Evolutionary conservation across 2,113 vertebrate genomes (phyloP).

Genomic region (Athene noctua): DNA sequence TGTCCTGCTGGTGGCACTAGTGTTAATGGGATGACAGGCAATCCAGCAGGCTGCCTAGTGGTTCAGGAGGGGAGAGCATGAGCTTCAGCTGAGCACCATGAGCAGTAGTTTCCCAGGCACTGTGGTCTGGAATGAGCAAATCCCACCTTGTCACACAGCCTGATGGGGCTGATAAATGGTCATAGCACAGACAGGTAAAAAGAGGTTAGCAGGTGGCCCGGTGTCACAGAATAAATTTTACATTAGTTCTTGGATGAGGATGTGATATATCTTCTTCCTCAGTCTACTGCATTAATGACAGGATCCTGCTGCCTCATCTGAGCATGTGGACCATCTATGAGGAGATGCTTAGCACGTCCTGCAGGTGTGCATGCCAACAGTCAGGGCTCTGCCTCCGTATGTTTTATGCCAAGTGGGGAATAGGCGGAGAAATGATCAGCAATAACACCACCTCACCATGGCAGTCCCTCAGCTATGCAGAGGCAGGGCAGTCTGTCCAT

Average conservation of each 20-base stretch:
- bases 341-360: neutral
- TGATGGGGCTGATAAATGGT: neutral
- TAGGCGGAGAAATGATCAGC: neutral
- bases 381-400: neutral
- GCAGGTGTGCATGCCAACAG: neutral
- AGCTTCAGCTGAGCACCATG: fast-evolving
- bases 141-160: neutral
- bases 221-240: neutral
- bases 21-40: neutral
- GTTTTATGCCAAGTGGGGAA: neutral
- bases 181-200: neutral
- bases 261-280: neutral
- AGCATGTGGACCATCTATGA: neutral
- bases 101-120: neutral
- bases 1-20: neutral
- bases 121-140: neutral
- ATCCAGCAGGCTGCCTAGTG: fast-evolving
- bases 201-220: neutral
- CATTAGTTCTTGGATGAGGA: neutral
- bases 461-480: neutral
- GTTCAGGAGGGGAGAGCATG: neutral
- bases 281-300: neutral
- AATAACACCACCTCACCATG: fast-evolving
- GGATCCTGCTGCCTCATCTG: neutral
- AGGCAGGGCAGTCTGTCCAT: neutral